Evolutionary conservation across 2,797 vertebrate species (phyloP).

Genomic region (Alca torda): DNA sequence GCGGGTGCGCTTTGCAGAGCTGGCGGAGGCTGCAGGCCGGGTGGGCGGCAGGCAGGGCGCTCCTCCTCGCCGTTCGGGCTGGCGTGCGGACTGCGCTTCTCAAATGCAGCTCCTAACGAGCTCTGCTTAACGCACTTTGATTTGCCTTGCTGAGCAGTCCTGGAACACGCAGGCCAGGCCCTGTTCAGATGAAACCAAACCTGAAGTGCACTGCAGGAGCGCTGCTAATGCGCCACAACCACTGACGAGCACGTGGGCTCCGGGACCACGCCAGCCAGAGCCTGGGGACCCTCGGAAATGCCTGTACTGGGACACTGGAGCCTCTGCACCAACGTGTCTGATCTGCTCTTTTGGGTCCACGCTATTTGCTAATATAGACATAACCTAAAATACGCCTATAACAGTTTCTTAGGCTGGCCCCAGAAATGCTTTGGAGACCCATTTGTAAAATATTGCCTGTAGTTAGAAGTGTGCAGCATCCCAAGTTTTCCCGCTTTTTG

Average conservation of each 20-base stretch:
- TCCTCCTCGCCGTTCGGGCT: neutral
- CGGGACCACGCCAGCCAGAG: too few relatives aligned
- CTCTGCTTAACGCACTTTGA: neutral
- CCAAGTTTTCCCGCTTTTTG: neutral
- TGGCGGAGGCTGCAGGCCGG: too few relatives aligned
- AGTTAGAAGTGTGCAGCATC: neutral
- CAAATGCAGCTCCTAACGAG: slow-evolving; percentile 8
- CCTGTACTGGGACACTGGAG: neutral
- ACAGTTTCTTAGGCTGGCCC: neutral
- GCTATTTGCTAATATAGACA: neutral
- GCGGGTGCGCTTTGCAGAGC: neutral
- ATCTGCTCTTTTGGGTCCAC: neutral
- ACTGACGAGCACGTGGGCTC: neutral
- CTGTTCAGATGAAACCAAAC: neutral
- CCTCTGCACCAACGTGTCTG: neutral
- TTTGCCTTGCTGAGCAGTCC: neutral
- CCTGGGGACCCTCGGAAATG: neutral
- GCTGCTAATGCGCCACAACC: neutral
- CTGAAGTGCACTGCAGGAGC: neutral
- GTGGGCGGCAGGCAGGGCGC: neutral
- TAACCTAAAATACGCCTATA: neutral
- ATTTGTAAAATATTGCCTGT: neutral
- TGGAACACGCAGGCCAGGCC: neutral
- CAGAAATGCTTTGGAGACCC: neutral
- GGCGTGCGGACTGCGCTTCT: neutral